Evolutionary conservation across 2,888 invertebrate genomes (phyloP).

Genomic region (Cephus spinipes): DNA sequence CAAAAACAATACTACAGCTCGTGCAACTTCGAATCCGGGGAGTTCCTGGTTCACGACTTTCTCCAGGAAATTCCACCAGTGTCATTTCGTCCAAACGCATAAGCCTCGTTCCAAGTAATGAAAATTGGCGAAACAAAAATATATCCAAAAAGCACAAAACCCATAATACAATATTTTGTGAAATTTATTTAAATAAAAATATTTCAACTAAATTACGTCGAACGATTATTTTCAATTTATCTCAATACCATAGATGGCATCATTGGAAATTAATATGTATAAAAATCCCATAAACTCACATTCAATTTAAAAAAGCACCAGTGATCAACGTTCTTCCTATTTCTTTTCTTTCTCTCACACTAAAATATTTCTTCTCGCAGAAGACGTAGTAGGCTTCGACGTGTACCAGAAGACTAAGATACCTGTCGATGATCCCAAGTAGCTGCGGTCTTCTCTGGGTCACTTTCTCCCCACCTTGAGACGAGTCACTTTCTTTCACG

Average conservation of each 20-base stretch:
- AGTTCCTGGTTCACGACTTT: conserved; percentile 37
- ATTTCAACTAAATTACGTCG: neutral
- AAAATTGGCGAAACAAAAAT: neutral
- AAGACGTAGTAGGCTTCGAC: too few relatives aligned
- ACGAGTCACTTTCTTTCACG: conserved; percentile 55
- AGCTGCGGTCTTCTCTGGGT: conserved; percentile 37
- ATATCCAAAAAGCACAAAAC: neutral
- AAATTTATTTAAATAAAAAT: neutral
- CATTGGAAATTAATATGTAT: neutral
- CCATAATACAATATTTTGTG: neutral
- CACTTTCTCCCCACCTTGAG: conserved; percentile 56
- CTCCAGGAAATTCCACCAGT: conserved; percentile 50
- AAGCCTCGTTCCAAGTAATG: neutral
- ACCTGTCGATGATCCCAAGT: neutral
- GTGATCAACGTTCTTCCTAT: neutral
- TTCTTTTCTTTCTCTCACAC: neutral
- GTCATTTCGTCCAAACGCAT: neutral
- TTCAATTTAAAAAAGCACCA: neutral
- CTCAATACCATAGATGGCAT: neutral
- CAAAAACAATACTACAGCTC: neutral
- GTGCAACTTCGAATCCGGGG: neutral
- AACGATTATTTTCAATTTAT: neutral
- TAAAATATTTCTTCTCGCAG: too few relatives aligned
- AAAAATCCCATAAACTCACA: neutral
- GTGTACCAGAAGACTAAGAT: too few relatives aligned